Base-by-base conservation (phyloP, 2,888 invertebrate species). In the Notodonta ziczac region DNA sequence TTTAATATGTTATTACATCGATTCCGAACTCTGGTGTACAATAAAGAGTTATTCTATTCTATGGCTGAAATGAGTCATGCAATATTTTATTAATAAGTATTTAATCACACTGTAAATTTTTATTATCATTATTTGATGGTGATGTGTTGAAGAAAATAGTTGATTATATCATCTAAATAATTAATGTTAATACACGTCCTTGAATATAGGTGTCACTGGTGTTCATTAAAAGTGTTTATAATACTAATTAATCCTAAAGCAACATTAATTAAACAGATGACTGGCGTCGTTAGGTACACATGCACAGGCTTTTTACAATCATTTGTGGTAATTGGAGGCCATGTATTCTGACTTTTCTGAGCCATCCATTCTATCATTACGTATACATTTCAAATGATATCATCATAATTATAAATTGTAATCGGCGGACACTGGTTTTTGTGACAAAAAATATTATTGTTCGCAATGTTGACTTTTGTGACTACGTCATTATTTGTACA, bases 401-500 rank as follows among this genome's bases (percentile, higher is more conserved):
- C 58, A 13, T 44, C 60, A 50, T 57, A 50, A 61, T 44, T 61
- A 50, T 57, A 46, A 61, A 66, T 63, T 60, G 62, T 70, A 69
- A 74, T 69, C 61, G 62, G 56, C 65, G 67, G 59, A 72, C 71
- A 73, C 63, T 56, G 5, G 57, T 63, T 71, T 73, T 72, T 74
- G 58, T 58, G 60, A 55, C 59, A 60, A 66, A 72, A 58, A 66
- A 68, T 46, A 55, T 58, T 66, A 64, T 59, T 73, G 69, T 75
- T 62, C 61, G 65, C 69, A 58, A 63, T 72, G 66, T 70, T 58
- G 51, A 59, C 58, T 56, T 46, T 53, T 39, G 54, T 59, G 62
- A 60, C 51, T 48, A 35, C 48, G 70, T 65, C 61, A 65, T 70
- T 75, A 70, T 75, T 75, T 75, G 68, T 61, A 72, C 76, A 75